Base-by-base conservation (phyloP, 2,888 invertebrate species). In the Timema cristinae region DNA sequence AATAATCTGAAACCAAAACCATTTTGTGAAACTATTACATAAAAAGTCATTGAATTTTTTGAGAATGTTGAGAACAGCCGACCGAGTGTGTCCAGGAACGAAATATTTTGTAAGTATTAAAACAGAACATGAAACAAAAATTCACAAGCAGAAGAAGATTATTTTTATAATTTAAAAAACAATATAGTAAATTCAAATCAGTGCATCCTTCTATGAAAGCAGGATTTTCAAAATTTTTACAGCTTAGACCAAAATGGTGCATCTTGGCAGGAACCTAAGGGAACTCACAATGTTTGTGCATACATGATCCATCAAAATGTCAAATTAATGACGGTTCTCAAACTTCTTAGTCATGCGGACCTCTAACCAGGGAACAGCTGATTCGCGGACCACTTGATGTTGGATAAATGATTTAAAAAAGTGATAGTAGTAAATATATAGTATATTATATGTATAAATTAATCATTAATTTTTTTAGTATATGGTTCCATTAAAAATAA, bases 221-320 rank as follows among this genome's bases (percentile, higher is more conserved):
- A 50, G 75, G 74, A 70, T 76, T 76, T 74, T 73, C 73, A 0
- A 74, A 49, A 16, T 77, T 77, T 72, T 74, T 74, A n/a, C 70
- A 69, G 47, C 63, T n/a, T n/a, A n/a, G n/a, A n/a, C n/a, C n/a
- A n/a, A n/a, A n/a, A n/a, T n/a, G n/a, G n/a, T n/a, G n/a, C n/a
- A n/a, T n/a, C n/a, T n/a, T n/a, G n/a, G n/a, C n/a, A n/a, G n/a
- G n/a, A n/a, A n/a, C n/a, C n/a, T n/a, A 70, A 71, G 32, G 76
- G 77, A 32, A 75, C 76, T 1, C 76, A 77, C 68, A 68, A 71
- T 32, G 75, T 77, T 50, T 77, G 77, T 73, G 61, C 77, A 7
- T 77, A 77, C 67, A 66, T 72, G 13, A 68, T 74, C 15, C 76
- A 77, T 66, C 75, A 77, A 73, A 77, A 77, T 32, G 66, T 75